A percentile compares a stretch with the other conserved stretches of the same genome.
Evolutionary conservation across 1,140 invertebrate genomes (phyloP).

Genomic region (Anastrepha ludens): DNA sequence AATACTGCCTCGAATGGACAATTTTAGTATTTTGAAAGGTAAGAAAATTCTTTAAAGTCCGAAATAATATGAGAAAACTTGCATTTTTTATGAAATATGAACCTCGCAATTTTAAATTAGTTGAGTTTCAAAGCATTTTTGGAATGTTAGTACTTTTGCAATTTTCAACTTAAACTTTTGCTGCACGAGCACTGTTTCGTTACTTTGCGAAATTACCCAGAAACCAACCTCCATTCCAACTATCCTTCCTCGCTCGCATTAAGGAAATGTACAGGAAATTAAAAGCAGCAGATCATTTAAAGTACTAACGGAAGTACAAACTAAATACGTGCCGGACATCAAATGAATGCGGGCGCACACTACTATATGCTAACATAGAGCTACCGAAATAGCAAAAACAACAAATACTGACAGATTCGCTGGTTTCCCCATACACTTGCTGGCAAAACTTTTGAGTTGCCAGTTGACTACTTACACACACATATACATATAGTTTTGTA

Average conservation of each 20-base stretch:
- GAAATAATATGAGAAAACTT: no score
- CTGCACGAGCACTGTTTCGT: no score
- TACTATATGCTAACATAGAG: neutral
- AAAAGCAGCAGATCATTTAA: conserved; percentile 55
- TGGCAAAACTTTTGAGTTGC: neutral
- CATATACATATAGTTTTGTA: neutral
- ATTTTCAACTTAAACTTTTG: no score
- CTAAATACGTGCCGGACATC: conserved; percentile 42
- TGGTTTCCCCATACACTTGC: neutral
- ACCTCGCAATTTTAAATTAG: no score
- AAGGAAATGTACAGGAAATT: conserved; percentile 56
- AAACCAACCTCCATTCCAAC: neutral
- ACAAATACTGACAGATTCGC: neutral
- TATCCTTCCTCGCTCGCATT: neutral
- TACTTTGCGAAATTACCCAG: no score
- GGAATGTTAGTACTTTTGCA: no score
- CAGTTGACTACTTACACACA: neutral
- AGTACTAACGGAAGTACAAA: conserved; percentile 44
- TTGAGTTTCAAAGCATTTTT: no score
- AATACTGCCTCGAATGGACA: no score
- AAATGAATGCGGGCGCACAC: neutral
- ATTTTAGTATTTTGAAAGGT: no score
- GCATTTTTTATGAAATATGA: no score
- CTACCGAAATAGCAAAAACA: neutral
- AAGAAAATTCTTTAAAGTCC: no score